Conservation (phyloP, 2,797 vertebrate species). For the Siniperca scherzeri region DNA sequence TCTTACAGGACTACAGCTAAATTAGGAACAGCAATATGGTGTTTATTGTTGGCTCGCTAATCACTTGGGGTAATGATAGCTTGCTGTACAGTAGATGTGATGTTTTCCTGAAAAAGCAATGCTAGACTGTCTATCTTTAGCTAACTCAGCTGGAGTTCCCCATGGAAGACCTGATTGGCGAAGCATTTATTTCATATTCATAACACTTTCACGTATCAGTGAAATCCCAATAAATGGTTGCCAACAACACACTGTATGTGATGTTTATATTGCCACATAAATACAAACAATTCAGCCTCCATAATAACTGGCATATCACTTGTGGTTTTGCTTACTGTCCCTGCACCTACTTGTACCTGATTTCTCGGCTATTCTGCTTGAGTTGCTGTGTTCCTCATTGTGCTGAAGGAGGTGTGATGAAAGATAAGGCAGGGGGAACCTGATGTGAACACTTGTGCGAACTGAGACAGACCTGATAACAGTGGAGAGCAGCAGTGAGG, state of each 20-base stretch:
- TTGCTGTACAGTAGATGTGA: constrained; percentile 20
- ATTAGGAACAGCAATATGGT: constrained; percentile 36
- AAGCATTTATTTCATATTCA: constrained; percentile 20
- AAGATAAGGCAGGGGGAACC: constrained; percentile 67
- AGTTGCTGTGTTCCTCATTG: constrained; percentile 64
- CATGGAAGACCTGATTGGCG: neutral
- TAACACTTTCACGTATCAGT: neutral
- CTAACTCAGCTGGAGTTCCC: neutral
- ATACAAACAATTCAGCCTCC: constrained; percentile 35
- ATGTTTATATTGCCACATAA: constrained; percentile 16
- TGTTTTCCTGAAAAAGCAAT: constrained; percentile 31
- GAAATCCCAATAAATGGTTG: neutral
- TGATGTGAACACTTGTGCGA: constrained; percentile 77
- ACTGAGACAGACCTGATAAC: constrained; percentile 77
- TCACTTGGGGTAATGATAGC: constrained; percentile 37
- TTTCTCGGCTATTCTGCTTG: constrained; percentile 51
- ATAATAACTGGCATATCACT: constrained; percentile 4
- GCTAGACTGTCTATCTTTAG: neutral
- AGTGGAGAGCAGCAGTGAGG: constrained; percentile 67
- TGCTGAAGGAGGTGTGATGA: constrained; percentile 66
- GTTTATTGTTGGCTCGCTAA: constrained; percentile 27
- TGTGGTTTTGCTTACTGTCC: constrained; percentile 22
- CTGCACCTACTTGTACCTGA: constrained; percentile 29
- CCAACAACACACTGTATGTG: neutral
- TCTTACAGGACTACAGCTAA: constrained; percentile 26